A percentile compares a stretch with the other conserved stretches of the same genome.
phyloP scores from a whole-genome alignment of 1,140 invertebrate species.

The Neodiprion virginianus region DNA sequence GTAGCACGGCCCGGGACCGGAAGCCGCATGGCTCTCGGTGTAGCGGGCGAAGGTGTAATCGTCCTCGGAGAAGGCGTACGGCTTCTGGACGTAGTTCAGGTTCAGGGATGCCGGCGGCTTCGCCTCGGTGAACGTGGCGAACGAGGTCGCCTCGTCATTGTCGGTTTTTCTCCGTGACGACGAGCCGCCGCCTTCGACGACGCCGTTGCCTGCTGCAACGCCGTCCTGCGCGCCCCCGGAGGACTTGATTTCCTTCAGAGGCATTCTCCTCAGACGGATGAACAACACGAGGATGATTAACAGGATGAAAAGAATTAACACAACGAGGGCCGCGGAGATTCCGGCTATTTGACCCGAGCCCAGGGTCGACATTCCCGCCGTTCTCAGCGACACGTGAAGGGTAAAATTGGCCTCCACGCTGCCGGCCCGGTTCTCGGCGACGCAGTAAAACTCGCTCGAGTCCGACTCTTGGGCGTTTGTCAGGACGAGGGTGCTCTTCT shows the following conservation, averaged over 20 bases:
- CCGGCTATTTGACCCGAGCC: constrained; percentile 86
- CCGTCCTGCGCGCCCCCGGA: constrained; percentile 73
- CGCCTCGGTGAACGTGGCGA: constrained; percentile 43
- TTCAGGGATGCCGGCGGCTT: constrained; percentile 47
- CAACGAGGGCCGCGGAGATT: constrained; percentile 80
- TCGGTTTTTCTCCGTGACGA: constrained; percentile 43
- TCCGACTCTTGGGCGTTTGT: constrained; percentile 88
- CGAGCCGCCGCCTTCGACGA: neutral
- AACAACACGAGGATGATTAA: constrained; percentile 77
- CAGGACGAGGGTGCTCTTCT: constrained; percentile 80
- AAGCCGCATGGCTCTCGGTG: constrained; percentile 6
- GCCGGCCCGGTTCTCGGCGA: constrained; percentile 90
- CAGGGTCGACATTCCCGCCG: constrained; percentile 79
- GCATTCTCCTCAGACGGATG: constrained; percentile 71
- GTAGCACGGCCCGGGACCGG: constrained; percentile 61
- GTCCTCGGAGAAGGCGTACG: constrained; percentile 35
- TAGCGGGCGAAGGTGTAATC: constrained; percentile 39
- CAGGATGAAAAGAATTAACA: constrained; percentile 79
- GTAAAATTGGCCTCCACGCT: constrained; percentile 92
- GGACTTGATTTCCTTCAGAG: constrained; percentile 77
- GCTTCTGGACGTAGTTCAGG: constrained; percentile 49
- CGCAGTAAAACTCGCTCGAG: constrained; percentile 88
- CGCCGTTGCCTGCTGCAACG: constrained; percentile 56
- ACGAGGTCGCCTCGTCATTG: constrained; percentile 55
- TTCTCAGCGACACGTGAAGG: constrained; percentile 77